These are phyloP conservation scores for Clamator glandarius DNA, from an alignment of 2,797 vertebrate genomes.

Conservation along the genomic window DNA sequence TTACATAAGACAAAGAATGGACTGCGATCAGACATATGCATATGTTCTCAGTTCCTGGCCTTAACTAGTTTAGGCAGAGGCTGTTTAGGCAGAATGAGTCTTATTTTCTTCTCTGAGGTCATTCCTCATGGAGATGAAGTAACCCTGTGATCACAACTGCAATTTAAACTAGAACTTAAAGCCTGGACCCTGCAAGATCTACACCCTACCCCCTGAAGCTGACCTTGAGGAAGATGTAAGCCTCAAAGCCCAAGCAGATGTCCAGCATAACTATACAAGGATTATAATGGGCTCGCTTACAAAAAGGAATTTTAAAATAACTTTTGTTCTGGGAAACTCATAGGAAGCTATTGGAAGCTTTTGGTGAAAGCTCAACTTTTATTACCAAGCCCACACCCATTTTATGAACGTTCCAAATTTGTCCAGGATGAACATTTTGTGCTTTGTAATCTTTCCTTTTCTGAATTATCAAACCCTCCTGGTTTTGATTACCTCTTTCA, in stretches of 20 bases:
- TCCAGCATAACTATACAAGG: neutral
- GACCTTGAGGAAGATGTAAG: neutral
- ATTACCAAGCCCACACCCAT: neutral
- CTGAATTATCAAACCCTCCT: neutral
- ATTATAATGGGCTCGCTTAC: neutral
- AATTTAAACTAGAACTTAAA: neutral
- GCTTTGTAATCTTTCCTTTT: neutral
- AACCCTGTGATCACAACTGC: neutral
- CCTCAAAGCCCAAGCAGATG: neutral
- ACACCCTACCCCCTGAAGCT: neutral
- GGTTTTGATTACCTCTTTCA: slow-evolving; percentile 10
- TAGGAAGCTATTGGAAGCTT: neutral
- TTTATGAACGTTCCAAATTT: neutral
- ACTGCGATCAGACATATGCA: accelerated
- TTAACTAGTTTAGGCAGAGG: neutral
- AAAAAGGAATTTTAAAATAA: neutral
- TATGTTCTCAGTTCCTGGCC: neutral
- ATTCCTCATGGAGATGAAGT: neutral
- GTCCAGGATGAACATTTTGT: neutral
- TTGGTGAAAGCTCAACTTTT: neutral
- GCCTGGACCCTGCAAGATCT: neutral
- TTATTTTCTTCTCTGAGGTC: neutral
- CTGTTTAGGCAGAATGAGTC: neutral
- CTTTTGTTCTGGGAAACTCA: neutral
- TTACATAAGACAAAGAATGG: neutral